Evolutionary conservation across 2,113 vertebrate genomes (phyloP), one percentile per base, ranked within the genome.

Genomic region (Sisor rabdophorus): DNA sequence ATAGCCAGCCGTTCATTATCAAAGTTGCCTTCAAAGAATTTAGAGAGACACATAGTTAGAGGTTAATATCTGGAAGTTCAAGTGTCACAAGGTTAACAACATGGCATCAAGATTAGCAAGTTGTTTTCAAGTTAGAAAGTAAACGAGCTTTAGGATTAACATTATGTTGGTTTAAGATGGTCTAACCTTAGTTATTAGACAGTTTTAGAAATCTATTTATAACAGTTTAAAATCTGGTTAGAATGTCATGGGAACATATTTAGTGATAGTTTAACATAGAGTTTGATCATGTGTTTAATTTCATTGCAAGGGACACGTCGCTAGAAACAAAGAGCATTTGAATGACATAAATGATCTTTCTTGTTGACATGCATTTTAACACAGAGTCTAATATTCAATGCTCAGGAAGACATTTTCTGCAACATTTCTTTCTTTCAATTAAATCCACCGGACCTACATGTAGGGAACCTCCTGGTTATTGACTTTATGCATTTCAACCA

Each of bases 1-100:
- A 98, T 96, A 94, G 95, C 94, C 96, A 98, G 95, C 91, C 96
- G 95, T 87, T 98, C 96, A 95, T 95, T 95, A 97, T 98, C 96
- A 96, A 91, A 94, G 96, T 95, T 95, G 93, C 96, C 96, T 98
- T 98, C 92, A 95, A 94, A 95, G 93, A 95, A 94, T 95, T 96
- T 97, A 94, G 93, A 97, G 91, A 96, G 92, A 97, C 94, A 95
- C 91, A 92, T 94, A 93, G 77, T 78, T 78, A 90, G 91, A 93
- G 91, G 92, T 93, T 93, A 93, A 93, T 89, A 91, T 93, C 93
- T 90, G 92, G 92, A 94, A 92, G 90, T 86, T 92, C 87, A 94
- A 92, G 93, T 87, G 92, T 94, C 91, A 94, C 89, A 92, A 89
- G 88, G 89, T 93, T 93, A 94, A 88, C 90, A 88, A 92, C 91